Percentiles rank a stretch among this genome's conserved stretches.
Evolutionary conservation across 2,113 vertebrate genomes (phyloP).

Genomic region (Microcebus griseorufus): DNA sequence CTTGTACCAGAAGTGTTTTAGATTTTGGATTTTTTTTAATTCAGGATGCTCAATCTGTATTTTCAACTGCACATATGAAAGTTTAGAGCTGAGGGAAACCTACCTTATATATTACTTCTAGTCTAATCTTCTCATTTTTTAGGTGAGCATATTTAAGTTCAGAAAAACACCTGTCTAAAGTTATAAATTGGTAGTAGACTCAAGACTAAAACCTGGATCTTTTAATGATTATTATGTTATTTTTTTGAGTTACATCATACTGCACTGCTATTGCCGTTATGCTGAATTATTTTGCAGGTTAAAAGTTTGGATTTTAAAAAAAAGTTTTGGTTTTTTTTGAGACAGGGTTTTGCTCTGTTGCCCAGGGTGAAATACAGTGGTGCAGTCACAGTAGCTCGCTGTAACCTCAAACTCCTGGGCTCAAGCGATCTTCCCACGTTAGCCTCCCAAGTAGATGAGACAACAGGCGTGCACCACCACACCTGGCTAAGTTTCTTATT

Average conservation of each 20-base stretch:
- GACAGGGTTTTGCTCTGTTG: too few species aligned
- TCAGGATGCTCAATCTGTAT: neutral
- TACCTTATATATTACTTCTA: neutral
- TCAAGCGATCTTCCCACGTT: too few species aligned
- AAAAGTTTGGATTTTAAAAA: neutral
- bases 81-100: slow-evolving; percentile 10
- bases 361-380: too few species aligned
- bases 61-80: neutral
- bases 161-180: neutral
- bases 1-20: neutral
- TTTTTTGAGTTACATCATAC: slow-evolving; percentile 38
- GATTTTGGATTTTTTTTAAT: neutral
- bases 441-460: too few species aligned
- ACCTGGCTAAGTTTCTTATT: too few species aligned
- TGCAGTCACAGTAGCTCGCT: too few species aligned
- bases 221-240: neutral
- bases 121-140: slow-evolving; percentile 47
- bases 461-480: too few species aligned
- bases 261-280: neutral
- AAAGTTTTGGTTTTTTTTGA: too few species aligned
- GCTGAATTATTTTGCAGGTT: neutral
- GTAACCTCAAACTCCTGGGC: too few species aligned
- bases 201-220: neutral
- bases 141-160: slow-evolving; percentile 26
- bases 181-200: neutral